Evolutionary conservation across 2,888 invertebrate species (phyloP), one percentile per base, ranked within the genome.

Genomic region (Eupithecia tripunctaria): DNA sequence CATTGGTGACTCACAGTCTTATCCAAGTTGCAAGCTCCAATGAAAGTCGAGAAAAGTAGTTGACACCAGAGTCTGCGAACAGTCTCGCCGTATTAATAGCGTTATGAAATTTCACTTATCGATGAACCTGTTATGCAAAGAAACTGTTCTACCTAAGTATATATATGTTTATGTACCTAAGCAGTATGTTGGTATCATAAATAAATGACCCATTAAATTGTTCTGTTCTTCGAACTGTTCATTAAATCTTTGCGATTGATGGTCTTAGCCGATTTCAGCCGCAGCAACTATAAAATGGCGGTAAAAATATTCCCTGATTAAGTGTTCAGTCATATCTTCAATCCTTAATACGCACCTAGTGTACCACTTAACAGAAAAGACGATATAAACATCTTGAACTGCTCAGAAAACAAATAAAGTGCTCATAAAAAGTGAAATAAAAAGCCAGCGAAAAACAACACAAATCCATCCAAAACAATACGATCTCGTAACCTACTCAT

Each of bases 1-100:
- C 14, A 59, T 27, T 59, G 27, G 29, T 60, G 60, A 60, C 7
- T 60, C 60, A 60, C 60, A 18, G 7, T 3, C 60, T 18, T 21
- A 21, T 62, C 10, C 21, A 32, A 47, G 59, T 27, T 15, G 27
- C 32, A 56, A 38, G 73, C 38, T 62, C 38, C 47, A 67, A 75
- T 72, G 72, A 75, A 75, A 72, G 74, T 72, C 70, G 63, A 64
- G 60, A 65, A 65, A 71, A 71, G 62, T 51, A 27, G 32, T 29
- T 25, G 60, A 43, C 64, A 51, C 67, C 25, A 56, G 47, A 7
- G 62, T 47, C 60, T 66, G 25, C 71, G 43, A 56, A 43, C n/a
- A 6, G 73, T 67, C 65, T 74, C 43, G 60, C 73, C 65, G 59
- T 70, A 65, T 70, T 73, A 65, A 70, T 70, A 18, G 59, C 43